Conservation (phyloP, 2,797 vertebrate species). For the Gallinago nigripennis region DNA sequence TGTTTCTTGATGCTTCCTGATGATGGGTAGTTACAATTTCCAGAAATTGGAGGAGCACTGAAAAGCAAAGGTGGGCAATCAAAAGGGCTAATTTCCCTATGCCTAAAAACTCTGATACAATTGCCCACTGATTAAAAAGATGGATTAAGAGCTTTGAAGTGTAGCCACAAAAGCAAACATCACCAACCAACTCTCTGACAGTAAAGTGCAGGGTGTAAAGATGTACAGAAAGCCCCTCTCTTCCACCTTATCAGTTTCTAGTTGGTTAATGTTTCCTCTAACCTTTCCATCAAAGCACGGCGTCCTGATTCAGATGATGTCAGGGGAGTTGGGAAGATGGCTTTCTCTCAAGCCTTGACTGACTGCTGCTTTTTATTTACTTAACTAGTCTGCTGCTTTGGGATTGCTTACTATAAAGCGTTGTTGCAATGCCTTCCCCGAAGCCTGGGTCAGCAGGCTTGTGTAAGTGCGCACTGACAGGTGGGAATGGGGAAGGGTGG, state of each 20-base stretch:
- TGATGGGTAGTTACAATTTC: not conserved
- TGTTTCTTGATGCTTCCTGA: not conserved
- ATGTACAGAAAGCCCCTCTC: not conserved
- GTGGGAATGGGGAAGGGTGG: slow-evolving; percentile 57
- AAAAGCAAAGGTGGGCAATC: not conserved
- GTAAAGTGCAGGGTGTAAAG: not conserved
- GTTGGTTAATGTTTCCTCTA: slow-evolving; percentile 29
- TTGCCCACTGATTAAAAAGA: not conserved
- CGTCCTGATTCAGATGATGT: not conserved
- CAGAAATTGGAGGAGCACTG: not conserved
- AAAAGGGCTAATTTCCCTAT: not conserved
- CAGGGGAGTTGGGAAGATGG: not conserved
- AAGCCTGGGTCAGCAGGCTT: slow-evolving; percentile 67
- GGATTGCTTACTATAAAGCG: slow-evolving; percentile 37
- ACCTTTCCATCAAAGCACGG: not conserved
- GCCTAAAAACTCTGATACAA: not conserved
- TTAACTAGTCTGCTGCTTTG: slow-evolving; percentile 17
- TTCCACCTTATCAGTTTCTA: not conserved
- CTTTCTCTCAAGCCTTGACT: slow-evolving; percentile 13
- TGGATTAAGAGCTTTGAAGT: not conserved
- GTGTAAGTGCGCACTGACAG: slow-evolving; percentile 77
- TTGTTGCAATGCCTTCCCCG: slow-evolving; percentile 66
- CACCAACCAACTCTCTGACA: not conserved
- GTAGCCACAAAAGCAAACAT: not conserved
- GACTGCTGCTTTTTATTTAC: slow-evolving; percentile 7